Percentiles rank a stretch among this genome's conserved stretches.
Conservation (phyloP, 2,888 invertebrate genomes). For the Phytoseiulus persimilis region DNA sequence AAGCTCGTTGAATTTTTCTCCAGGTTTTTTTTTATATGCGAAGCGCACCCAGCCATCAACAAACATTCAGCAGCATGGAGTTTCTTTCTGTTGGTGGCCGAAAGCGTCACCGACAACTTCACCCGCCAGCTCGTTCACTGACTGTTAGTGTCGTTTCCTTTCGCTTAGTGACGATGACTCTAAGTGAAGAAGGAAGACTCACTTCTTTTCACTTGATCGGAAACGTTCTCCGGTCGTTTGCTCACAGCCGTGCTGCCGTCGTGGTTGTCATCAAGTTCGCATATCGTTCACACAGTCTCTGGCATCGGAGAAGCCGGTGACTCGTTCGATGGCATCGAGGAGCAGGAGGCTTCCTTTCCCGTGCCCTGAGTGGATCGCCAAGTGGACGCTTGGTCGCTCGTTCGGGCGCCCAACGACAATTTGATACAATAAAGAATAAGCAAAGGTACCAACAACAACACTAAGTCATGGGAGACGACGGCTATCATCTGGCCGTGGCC, state of each 20-base stretch:
- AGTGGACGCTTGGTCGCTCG: not conserved
- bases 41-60: not conserved
- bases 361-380: not conserved
- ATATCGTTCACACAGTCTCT: not conserved
- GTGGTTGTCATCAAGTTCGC: not conserved
- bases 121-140: not conserved
- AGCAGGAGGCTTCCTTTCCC: not conserved
- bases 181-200: not conserved
- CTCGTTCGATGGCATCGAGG: not conserved
- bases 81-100: not conserved
- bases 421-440: constrained; percentile 5
- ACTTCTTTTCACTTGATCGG: not conserved
- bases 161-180: constrained; percentile 5
- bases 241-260: not conserved
- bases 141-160: not conserved
- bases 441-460: not conserved
- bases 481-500: not conserved
- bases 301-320: not conserved
- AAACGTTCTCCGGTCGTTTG: not conserved
- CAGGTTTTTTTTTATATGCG: not conserved
- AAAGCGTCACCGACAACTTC: not conserved
- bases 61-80: not conserved
- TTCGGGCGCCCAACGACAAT: not conserved
- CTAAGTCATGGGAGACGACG: not conserved
- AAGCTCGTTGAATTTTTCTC: constrained; percentile 5